Conservation (phyloP, 2,797 vertebrate genomes). For the Trachops cirrhosus region DNA sequence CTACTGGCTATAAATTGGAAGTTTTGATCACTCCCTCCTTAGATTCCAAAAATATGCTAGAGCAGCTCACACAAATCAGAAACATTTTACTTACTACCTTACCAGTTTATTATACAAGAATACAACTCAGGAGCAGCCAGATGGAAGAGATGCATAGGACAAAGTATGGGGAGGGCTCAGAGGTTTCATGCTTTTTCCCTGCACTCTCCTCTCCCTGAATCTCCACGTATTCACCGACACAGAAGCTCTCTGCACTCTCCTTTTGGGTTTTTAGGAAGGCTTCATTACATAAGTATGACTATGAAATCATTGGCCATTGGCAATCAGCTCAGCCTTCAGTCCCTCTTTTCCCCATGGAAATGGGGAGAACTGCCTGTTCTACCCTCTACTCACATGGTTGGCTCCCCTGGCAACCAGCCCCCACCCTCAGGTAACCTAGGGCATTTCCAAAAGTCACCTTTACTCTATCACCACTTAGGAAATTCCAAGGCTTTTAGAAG, state of each 20-base stretch:
- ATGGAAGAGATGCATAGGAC: background rate
- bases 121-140: background rate
- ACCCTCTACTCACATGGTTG: background rate
- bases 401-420: background rate
- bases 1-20: background rate
- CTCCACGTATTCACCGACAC: background rate
- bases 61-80: background rate
- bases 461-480: background rate
- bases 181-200: background rate
- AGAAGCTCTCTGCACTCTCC: background rate
- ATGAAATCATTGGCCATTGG: background rate
- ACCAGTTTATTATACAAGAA: background rate
- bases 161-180: background rate
- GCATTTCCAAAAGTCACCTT: background rate
- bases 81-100: background rate
- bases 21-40: background rate
- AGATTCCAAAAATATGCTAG: background rate
- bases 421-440: background rate
- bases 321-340: background rate
- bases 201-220: background rate
- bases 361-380: background rate
- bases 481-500: background rate
- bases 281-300: background rate
- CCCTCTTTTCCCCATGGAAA: background rate
- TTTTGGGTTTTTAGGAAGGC: background rate